Percentiles rank a stretch among this genome's conserved stretches.
Conservation (phyloP, 1,140 invertebrate species). For the Bilobella aurantiaca region DNA sequence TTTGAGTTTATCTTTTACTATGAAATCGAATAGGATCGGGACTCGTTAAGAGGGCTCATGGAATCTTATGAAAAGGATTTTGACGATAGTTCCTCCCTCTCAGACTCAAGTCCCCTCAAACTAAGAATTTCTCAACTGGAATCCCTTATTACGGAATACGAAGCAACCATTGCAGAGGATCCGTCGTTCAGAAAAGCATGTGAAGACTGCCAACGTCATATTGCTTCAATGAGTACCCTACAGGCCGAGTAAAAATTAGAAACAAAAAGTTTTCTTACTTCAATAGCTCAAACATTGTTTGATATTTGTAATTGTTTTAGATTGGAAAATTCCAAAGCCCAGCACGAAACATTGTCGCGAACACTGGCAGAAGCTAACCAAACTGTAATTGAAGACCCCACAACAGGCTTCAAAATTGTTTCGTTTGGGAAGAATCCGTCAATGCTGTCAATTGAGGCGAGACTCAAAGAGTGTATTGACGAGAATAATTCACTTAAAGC, state of each 20-base stretch:
- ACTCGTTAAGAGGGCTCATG: conserved; percentile 25
- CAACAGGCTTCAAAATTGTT: conserved; percentile 26
- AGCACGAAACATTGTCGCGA: conserved; percentile 8
- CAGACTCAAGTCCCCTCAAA: conserved; percentile 14
- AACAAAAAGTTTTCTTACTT: background rate
- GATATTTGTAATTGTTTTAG: conserved; percentile 10
- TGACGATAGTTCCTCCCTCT: no score
- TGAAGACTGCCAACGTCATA: conserved; percentile 20
- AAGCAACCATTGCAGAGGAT: conserved; percentile 23
- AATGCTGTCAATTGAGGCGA: conserved; percentile 19
- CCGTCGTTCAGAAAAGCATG: conserved; percentile 13
- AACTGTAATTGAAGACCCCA: conserved; percentile 2
- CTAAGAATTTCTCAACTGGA: conserved; percentile 23
- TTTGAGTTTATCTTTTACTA: background rate
- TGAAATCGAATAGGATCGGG: conserved; percentile 20
- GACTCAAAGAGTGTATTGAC: conserved; percentile 18
- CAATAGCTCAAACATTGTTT: background rate
- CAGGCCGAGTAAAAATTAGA: conserved; percentile 20
- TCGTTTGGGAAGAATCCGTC: conserved; percentile 31
- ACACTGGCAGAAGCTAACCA: background rate
- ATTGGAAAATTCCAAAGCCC: conserved; percentile 1
- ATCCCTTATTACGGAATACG: conserved; percentile 21
- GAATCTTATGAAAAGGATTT: conserved; percentile 33
- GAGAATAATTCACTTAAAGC: conserved; percentile 29
- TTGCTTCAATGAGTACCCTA: conserved; percentile 10